These are phyloP conservation scores for Drosophila subobscura DNA, from an alignment of 1,140 invertebrate genomes.

Conservation along the genomic window DNA sequence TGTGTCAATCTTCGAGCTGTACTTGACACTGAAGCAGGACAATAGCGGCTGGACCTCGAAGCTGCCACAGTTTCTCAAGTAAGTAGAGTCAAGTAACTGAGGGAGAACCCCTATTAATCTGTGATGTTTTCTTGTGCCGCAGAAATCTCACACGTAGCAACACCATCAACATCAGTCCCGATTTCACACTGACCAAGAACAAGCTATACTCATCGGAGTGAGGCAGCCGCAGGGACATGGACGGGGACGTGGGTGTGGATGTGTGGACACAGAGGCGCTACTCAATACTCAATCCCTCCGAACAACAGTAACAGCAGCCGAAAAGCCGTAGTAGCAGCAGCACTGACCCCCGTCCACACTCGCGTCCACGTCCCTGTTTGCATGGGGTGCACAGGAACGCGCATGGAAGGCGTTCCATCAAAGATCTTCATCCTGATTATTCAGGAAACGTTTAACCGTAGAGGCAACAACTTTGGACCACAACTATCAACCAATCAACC, in stretches of 20 bases:
- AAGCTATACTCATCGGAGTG: conserved; percentile 88
- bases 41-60: conserved; percentile 91
- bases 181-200: conserved; percentile 93
- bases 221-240: conserved; percentile 34
- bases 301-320: conserved; percentile 51
- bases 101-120: too few relatives aligned
- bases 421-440: conserved; percentile 41
- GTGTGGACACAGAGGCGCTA: conserved; percentile 29
- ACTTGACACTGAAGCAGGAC: conserved; percentile 92
- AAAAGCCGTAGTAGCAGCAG: conserved; percentile 22
- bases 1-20: conserved; percentile 93
- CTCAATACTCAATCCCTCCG: conserved; percentile 75
- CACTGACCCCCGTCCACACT: conserved; percentile 17
- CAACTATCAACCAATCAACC: conserved; percentile 53
- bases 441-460: conserved; percentile 52
- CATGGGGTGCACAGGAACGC: conserved; percentile 24
- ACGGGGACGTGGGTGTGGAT: conserved; percentile 36
- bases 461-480: conserved; percentile 78
- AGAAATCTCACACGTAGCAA: conserved; percentile 92
- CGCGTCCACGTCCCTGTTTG: conserved; percentile 2
- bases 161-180: conserved; percentile 92
- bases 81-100: conserved; percentile 82
- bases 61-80: conserved; percentile 93
- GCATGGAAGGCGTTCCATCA: conserved; percentile 20
- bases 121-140: conserved; percentile 45